phyloP scores from a whole-genome alignment of 1,140 invertebrate genomes.

The Caenorhabditis elegans region WBcel235 BX284604.4:9865501-9866000 shows the following conservation, averaged over 20 bases:
- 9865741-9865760: constrained; percentile 22
- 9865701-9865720: constrained; percentile 37
- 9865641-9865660: too few relatives aligned
- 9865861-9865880: constrained; percentile 35
- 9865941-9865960: not conserved
- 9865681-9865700: too few relatives aligned
- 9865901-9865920: constrained; percentile 42
- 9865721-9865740: constrained; percentile 30
- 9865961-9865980: constrained; percentile 20
- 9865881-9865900: constrained; percentile 40
- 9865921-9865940: constrained; percentile 32
- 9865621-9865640: too few relatives aligned
- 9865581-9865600: too few relatives aligned
- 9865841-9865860: constrained; percentile 51
- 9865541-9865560: too few relatives aligned
- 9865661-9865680: too few relatives aligned
- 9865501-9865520: not conserved
- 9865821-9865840: constrained; percentile 50
- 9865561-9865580: too few relatives aligned
- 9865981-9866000: constrained; percentile 51
- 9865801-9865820: constrained; percentile 54
- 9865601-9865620: too few relatives aligned
- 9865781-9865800: constrained; percentile 51
- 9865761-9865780: constrained; percentile 33
- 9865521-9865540: too few relatives aligned